Conservation (phyloP, 35 echinoderm and acorn worm species). For the Patiria miniata region DNA sequence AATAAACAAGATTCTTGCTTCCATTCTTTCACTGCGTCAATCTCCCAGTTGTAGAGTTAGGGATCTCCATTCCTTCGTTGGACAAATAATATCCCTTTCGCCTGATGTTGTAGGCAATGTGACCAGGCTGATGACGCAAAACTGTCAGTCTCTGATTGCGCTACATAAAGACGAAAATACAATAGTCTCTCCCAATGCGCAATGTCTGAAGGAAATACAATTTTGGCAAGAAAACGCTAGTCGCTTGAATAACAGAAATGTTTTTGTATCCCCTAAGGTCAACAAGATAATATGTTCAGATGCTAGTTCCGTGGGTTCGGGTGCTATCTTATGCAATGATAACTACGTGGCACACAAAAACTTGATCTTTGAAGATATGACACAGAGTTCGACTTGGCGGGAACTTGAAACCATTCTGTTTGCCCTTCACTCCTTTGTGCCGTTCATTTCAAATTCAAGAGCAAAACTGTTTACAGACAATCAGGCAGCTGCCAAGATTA, state of each 20-base stretch:
- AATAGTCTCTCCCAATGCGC: neutral
- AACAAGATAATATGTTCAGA: slow-evolving; percentile 40
- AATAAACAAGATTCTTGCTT: neutral
- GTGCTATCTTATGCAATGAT: neutral
- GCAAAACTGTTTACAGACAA: slow-evolving; percentile 45
- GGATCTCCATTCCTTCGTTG: neutral
- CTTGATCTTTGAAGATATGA: no score
- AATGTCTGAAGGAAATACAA: slow-evolving; percentile 17
- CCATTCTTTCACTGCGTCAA: neutral
- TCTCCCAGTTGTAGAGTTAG: neutral
- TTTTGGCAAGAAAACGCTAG: slow-evolving; percentile 24
- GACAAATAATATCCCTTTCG: slow-evolving; percentile 14
- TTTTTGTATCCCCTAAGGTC: slow-evolving; percentile 27
- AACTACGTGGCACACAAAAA: slow-evolving; percentile 48
- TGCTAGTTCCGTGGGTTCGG: no score
- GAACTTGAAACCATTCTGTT: slow-evolving; percentile 14
- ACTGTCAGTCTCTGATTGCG: neutral
- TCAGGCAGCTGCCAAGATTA: slow-evolving; percentile 2
- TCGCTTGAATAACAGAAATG: slow-evolving; percentile 1
- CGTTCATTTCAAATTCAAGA: neutral
- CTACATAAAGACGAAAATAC: neutral
- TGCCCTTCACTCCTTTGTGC: neutral
- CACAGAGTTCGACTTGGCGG: no score
- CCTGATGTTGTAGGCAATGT: slow-evolving; percentile 29
- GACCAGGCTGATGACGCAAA: neutral